These are phyloP conservation scores for Accipiter cooperii DNA, from an alignment of 2,113 vertebrate genomes.

Conservation along the genomic window DNA sequence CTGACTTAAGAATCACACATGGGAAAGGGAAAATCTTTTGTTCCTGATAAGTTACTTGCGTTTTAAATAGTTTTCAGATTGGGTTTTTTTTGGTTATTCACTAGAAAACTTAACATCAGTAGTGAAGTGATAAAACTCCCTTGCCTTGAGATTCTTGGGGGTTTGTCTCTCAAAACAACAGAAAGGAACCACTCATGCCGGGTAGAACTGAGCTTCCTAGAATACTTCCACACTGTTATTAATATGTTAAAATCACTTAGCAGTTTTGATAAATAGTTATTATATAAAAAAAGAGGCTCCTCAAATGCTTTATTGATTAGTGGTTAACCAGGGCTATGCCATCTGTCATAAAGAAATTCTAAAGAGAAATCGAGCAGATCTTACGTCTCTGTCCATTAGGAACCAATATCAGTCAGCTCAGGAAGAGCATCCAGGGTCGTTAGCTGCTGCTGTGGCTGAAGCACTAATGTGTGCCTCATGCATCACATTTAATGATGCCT, in stretches of 20 bases:
- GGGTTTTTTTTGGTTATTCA: background rate
- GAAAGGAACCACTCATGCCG: background rate
- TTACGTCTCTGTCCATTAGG: background rate
- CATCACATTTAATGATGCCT: background rate
- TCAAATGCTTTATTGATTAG: conserved; percentile 9
- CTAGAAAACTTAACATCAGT: background rate
- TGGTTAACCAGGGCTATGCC: background rate
- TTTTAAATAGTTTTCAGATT: background rate
- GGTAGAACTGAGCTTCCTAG: background rate
- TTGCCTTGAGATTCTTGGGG: background rate
- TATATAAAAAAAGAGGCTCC: background rate
- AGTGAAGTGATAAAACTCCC: background rate
- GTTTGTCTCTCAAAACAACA: background rate
- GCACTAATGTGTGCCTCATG: background rate
- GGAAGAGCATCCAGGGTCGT: background rate
- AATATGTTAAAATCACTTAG: background rate
- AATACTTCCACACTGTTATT: background rate
- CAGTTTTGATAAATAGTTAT: background rate
- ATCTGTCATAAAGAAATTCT: conserved; percentile 12
- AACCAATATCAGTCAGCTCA: background rate
- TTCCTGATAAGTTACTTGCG: background rate
- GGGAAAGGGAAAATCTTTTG: background rate
- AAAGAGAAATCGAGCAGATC: conserved; percentile 14
- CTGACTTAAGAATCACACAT: background rate
- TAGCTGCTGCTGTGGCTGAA: background rate